Evolutionary conservation across 2,113 vertebrate species (phyloP), one percentile per base, ranked within the genome.

Genomic region (Phalacrocorax brasilianus): DNA sequence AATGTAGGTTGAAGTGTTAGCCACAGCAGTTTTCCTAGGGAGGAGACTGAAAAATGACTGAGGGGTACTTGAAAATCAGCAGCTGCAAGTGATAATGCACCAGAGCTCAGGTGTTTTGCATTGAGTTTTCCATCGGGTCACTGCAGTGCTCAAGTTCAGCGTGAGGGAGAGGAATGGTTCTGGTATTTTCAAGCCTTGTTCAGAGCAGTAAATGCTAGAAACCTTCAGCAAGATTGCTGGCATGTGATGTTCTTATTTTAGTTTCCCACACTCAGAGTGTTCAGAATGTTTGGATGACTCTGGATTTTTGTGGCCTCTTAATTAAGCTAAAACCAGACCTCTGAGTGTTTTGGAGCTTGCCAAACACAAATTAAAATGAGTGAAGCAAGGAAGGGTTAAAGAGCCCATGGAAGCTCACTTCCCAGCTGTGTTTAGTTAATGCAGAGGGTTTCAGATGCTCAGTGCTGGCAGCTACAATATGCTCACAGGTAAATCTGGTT

Each of bases 301-400:
- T 82, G 76, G 61, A 92, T 94, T 96, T 95, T 85, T 94, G 71
- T 76, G 76, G 89, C 91, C 62, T 89, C 77, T 92, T 95, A 93
- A 88, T 95, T 93, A 95, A 96, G 71, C 87, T 95, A 84, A 97
- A 95, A 84, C 45, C 71, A 4, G 32, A 81, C 87, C 83, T 93
- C 62, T 66, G 80, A 42, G 62, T 86, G 59, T 92, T 92, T 79
- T 89, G 66, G 90, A 84, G 71, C 74, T 89, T 96, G 89, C 59
- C 79, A 88, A 91, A 76, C 78, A 62, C 14, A 66, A 93, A 84
- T 89, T 84, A 76, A 82, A 73, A 22, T 58, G 68, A 92, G 52
- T 45, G 71, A 93, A 93, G 88, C 61, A 79, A 75, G 52, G 85
- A 92, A 89, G 94, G 70, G 91, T 95, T 97, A 96, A 95, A 72